Conservation (phyloP, 2,888 invertebrate genomes). For the Sycophila texana region DNA sequence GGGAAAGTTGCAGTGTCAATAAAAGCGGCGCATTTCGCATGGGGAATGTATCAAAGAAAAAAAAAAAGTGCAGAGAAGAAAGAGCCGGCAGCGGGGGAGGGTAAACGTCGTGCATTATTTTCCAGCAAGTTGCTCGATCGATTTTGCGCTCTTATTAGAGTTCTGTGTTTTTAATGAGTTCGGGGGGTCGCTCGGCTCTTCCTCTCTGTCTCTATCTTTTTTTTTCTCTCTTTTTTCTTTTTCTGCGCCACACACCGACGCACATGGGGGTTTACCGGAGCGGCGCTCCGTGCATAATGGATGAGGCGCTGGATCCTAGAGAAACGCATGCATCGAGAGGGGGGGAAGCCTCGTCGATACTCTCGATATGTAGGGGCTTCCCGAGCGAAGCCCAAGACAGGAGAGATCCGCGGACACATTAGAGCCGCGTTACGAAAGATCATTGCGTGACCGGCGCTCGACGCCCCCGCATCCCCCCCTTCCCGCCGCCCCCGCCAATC, state of each 20-base stretch:
- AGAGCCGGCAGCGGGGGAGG: background rate
- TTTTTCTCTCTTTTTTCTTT: background rate
- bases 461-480: background rate
- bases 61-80: background rate
- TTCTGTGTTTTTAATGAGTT: constrained; percentile 54
- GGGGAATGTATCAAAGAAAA: background rate
- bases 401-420: constrained; percentile 52
- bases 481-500: too few species aligned
- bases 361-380: constrained; percentile 66
- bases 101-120: constrained; percentile 3
- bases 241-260: background rate
- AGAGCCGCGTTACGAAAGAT: constrained; percentile 54
- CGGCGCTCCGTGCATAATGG: constrained; percentile 21
- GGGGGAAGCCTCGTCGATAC: constrained; percentile 65
- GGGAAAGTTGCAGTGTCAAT: background rate
- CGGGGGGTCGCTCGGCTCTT: background rate
- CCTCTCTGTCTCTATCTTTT: background rate
- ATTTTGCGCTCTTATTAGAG: constrained; percentile 24
- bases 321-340: constrained; percentile 58
- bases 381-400: constrained; percentile 59
- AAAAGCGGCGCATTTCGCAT: background rate
- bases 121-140: background rate
- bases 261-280: background rate
- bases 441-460: constrained; percentile 1
- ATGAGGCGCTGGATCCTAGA: constrained; percentile 53